A percentile compares a stretch with the other conserved stretches of the same genome.
These are phyloP conservation scores for Allophyes oxyacanthae DNA, from an alignment of 2,888 invertebrate species.

Conservation along the genomic window DNA sequence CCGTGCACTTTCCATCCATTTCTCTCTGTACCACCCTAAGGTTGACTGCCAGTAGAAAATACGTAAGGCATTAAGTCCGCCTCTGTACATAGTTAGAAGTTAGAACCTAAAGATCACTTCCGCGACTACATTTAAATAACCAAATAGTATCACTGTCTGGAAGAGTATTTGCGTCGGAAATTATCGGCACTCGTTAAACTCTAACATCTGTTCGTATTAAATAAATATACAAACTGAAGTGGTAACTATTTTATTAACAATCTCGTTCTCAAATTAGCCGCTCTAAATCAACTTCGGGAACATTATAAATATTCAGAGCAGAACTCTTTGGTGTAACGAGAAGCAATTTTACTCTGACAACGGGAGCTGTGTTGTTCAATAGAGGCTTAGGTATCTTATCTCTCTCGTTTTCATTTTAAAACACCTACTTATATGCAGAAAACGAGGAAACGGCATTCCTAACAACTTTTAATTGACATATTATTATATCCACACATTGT, in stretches of 20 bases:
- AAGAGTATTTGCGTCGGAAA: conserved; percentile 16
- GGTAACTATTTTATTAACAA: conserved; percentile 53
- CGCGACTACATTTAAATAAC: conserved; percentile 2
- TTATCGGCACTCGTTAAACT: conserved; percentile 36
- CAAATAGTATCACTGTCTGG: conserved; percentile 8
- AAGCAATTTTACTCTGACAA: conserved; percentile 28
- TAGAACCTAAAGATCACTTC: conserved; percentile 5
- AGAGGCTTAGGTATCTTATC: no score
- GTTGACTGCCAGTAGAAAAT: no score
- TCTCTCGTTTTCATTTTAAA: conserved; percentile 34
- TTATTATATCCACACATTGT: no score
- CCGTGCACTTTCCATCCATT: no score
- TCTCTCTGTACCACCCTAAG: no score
- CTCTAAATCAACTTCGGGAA: conserved; percentile 57
- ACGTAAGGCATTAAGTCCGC: no score
- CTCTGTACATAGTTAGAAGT: no score
- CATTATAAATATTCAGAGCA: conserved; percentile 59
- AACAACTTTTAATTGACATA: conserved; percentile 31
- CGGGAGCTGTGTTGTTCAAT: conserved; percentile 17
- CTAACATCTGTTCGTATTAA: conserved; percentile 46
- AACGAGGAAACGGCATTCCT: conserved; percentile 19
- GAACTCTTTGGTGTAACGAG: conserved; percentile 45
- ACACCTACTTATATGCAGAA: conserved; percentile 10
- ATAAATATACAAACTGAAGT: conserved; percentile 45
- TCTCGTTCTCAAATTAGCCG: conserved; percentile 50